phyloP scores from a whole-genome alignment of 2,888 invertebrate species.

The Eristalis pertinax region DNA sequence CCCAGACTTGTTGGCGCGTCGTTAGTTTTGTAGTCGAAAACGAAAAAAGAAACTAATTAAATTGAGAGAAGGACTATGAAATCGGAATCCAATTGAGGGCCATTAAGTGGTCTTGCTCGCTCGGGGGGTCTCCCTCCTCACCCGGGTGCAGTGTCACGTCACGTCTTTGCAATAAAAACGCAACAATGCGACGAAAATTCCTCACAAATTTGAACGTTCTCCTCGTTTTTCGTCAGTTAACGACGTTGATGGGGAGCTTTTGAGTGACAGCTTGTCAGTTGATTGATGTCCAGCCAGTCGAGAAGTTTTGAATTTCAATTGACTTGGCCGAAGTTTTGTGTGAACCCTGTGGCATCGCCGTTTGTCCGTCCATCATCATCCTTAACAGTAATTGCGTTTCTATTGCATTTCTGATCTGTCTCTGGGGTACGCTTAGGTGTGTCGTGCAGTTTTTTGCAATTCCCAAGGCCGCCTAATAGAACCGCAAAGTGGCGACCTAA shows the following conservation, averaged over 20 bases:
- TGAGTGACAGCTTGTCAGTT: neutral
- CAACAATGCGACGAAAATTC: conserved; percentile 13
- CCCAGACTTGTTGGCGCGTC: neutral
- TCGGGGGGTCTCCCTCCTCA: neutral
- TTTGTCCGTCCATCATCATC: neutral
- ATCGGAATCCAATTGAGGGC: neutral
- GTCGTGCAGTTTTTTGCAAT: neutral
- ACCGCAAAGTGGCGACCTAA: conserved; percentile 37
- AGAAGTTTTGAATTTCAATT: neutral
- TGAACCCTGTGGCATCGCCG: neutral
- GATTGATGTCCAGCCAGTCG: neutral
- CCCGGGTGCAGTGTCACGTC: conserved; percentile 19
- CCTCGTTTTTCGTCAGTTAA: neutral
- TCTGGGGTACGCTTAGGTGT: conserved; percentile 5
- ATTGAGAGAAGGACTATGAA: neutral
- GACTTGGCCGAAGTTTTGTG: neutral
- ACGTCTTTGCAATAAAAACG: conserved; percentile 54
- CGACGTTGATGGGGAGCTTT: neutral
- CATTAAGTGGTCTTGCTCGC: neutral
- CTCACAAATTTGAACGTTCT: conserved; percentile 18
- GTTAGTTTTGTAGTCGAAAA: neutral
- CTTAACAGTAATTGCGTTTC: neutral
- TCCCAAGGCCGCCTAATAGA: conserved; percentile 44
- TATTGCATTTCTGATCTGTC: neutral
- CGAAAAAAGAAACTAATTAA: neutral